Conservation (phyloP, 2,113 vertebrate species). For the Triplophysa rosa region DNA sequence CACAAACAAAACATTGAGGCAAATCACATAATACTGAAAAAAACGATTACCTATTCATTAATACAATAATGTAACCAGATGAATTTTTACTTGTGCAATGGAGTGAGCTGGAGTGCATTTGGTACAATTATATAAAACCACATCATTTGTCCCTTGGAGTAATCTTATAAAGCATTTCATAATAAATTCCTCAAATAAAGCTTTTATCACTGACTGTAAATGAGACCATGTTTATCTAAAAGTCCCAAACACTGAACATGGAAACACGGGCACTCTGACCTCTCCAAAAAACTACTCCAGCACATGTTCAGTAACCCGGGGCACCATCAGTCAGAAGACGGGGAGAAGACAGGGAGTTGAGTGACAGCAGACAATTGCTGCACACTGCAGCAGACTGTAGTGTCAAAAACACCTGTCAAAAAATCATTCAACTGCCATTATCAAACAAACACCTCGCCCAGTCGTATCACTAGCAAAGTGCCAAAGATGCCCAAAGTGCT, state of each 20-base stretch:
- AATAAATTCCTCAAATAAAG: neutral
- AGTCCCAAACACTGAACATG: neutral
- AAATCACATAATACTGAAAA: neutral
- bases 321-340: constrained; percentile 17
- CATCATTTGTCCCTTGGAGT: neutral
- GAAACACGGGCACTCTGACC: neutral
- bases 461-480: constrained; percentile 66
- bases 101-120: neutral
- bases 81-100: neutral
- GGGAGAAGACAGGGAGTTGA: constrained; percentile 52
- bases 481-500: constrained; percentile 73
- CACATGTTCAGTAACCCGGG: neutral
- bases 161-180: neutral
- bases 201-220: neutral
- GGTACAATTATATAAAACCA: neutral
- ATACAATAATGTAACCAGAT: neutral
- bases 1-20: neutral
- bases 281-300: neutral
- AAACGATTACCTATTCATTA: no score
- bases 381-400: constrained; percentile 63
- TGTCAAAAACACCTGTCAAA: constrained; percentile 75
- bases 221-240: neutral
- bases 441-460: constrained; percentile 60
- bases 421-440: constrained; percentile 68
- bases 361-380: constrained; percentile 74